phyloP scores from a whole-genome alignment of 23 tunicate species.

The Oikopleura vanhoeffeni region DNA sequence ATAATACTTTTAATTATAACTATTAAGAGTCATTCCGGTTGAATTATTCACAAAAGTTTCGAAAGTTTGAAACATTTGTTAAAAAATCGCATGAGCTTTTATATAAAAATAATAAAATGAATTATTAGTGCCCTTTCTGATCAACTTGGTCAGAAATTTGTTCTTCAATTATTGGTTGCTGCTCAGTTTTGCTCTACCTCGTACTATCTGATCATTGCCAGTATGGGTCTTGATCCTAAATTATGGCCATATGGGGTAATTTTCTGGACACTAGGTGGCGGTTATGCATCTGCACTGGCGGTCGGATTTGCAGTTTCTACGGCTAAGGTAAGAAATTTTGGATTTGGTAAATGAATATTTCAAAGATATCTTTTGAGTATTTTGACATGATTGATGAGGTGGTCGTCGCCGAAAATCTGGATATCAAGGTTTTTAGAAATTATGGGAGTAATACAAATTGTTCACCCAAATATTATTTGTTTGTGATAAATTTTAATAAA shows the following conservation, averaged over 20 bases:
- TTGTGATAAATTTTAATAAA: no score
- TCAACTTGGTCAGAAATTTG: background rate
- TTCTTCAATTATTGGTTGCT: background rate
- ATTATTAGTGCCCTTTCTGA: background rate
- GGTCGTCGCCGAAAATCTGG: no score
- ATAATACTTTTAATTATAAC: no score
- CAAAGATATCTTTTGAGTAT: no score
- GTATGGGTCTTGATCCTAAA: background rate
- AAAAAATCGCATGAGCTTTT: background rate
- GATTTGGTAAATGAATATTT: no score
- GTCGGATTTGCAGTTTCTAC: background rate
- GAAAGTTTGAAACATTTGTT: background rate
- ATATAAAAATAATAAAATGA: background rate
- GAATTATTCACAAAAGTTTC: background rate
- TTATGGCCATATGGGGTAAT: background rate
- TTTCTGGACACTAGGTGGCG: background rate
- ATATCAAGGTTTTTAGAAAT: no score
- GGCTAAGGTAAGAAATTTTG: no score
- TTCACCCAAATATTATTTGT: no score
- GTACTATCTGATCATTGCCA: background rate
- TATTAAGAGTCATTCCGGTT: background rate
- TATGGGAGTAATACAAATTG: no score
- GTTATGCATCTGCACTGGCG: background rate
- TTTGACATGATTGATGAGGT: no score
- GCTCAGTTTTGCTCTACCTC: background rate